phyloP scores from a whole-genome alignment of 1,140 invertebrate species.

The Drosophila sp. region DNA sequence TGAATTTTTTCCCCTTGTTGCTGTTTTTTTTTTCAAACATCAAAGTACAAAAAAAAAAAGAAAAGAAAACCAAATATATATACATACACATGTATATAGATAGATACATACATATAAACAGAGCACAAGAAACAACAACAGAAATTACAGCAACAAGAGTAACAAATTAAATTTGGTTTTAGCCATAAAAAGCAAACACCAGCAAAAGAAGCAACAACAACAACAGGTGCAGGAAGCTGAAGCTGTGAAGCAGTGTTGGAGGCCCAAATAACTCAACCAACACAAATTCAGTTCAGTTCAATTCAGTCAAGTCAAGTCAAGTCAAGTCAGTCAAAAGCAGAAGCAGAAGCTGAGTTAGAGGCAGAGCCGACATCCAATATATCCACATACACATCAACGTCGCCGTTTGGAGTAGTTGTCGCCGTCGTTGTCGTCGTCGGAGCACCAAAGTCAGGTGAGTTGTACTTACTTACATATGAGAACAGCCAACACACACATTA shows the following conservation, averaged over 20 bases:
- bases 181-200: slow-evolving; percentile 58
- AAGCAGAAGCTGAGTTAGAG: not conserved
- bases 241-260: slow-evolving; percentile 29
- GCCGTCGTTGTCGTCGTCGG: slow-evolving; percentile 3
- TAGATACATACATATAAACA: slow-evolving; percentile 10
- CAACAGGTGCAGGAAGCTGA: slow-evolving; percentile 26
- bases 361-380: too few species aligned
- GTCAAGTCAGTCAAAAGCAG: slow-evolving; percentile 6
- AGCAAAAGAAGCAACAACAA: slow-evolving; percentile 29
- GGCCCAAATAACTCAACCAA: slow-evolving; percentile 16
- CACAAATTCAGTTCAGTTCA: slow-evolving; percentile 29
- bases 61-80: slow-evolving; percentile 6
- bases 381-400: slow-evolving; percentile 7
- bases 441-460: slow-evolving; percentile 27
- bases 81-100: slow-evolving; percentile 18
- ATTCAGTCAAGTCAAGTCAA: slow-evolving; percentile 24
- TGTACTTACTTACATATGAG: slow-evolving; percentile 1
- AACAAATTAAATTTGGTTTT: slow-evolving; percentile 80
- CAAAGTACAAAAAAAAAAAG: slow-evolving; percentile 41
- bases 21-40: slow-evolving; percentile 55
- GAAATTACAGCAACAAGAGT: slow-evolving; percentile 49
- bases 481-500: not conserved
- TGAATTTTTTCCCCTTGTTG: slow-evolving; percentile 31
- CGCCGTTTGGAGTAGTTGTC: slow-evolving; percentile 1
- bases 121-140: slow-evolving; percentile 26